Conservation (phyloP, 2,888 invertebrate species). For the Merodon equestris region DNA sequence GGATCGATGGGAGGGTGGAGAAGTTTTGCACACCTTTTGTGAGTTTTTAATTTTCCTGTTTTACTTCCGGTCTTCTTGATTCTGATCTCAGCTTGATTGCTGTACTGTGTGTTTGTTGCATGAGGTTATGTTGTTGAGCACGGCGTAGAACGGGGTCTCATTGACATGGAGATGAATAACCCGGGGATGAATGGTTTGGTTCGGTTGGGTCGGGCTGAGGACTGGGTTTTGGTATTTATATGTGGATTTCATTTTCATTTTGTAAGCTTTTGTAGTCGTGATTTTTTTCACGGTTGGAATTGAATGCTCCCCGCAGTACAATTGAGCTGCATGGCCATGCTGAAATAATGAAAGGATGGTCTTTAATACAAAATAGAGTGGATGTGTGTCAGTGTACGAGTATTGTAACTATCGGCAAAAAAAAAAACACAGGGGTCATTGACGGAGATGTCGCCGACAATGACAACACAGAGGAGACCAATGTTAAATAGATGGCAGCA, state of each 20-base stretch:
- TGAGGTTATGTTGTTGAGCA: conserved; percentile 13
- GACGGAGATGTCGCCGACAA: no score
- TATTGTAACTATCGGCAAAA: no score
- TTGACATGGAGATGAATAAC: background rate
- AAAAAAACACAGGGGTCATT: no score
- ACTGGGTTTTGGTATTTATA: no score
- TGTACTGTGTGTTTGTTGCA: conserved; percentile 11
- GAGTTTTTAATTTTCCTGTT: conserved; percentile 79
- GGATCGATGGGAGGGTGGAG: background rate
- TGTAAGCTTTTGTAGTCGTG: conserved; percentile 40
- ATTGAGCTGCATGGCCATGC: conserved; percentile 49
- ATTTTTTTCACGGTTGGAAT: conserved; percentile 55
- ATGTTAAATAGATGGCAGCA: no score
- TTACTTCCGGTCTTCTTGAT: conserved; percentile 78
- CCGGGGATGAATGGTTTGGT: background rate
- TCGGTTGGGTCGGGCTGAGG: no score
- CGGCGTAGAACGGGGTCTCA: conserved; percentile 10
- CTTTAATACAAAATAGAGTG: no score
- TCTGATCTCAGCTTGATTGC: conserved; percentile 78
- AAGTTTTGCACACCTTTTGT: conserved; percentile 75
- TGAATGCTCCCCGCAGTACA: conserved; percentile 24
- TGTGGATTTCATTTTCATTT: conserved; percentile 39
- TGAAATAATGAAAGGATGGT: conserved; percentile 9
- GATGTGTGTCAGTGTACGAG: no score
- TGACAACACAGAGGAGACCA: no score